Evolutionary conservation across 2,797 vertebrate genomes (phyloP).

Genomic region (Phrynocephalus guinanensis): DNA sequence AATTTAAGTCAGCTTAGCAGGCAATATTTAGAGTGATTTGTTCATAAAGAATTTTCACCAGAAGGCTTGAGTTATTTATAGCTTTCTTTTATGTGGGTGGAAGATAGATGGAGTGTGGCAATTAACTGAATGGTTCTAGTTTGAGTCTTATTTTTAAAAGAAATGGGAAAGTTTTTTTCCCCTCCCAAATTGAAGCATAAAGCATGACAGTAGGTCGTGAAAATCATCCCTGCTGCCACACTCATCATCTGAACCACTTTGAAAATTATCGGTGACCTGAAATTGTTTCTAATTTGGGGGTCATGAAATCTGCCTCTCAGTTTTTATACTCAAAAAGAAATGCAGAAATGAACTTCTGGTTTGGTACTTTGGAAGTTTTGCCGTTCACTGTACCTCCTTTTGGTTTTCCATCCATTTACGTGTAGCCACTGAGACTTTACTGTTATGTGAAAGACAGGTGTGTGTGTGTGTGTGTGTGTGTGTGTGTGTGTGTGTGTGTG

Average conservation of each 20-base stretch:
- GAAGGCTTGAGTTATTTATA: constrained; percentile 17
- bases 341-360: not conserved
- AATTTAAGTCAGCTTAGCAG: constrained; percentile 20
- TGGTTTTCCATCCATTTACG: not conserved
- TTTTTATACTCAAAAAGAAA: not conserved
- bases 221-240: not conserved
- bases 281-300: not conserved
- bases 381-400: not conserved
- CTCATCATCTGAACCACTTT: not conserved
- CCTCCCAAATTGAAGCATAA: not conserved
- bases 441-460: not conserved
- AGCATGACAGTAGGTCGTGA: not conserved
- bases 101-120: not conserved
- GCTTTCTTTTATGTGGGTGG: constrained; percentile 5
- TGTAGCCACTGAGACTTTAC: not conserved
- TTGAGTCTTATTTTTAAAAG: not conserved
- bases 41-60: constrained; percentile 21
- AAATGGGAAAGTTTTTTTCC: not conserved
- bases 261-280: not conserved
- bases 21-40: not conserved
- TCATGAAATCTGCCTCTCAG: not conserved
- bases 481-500: no score
- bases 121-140: not conserved
- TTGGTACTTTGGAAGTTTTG: not conserved
- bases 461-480: no score